phyloP scores from a whole-genome alignment of 2,888 invertebrate genomes.

The Trichogramma dendrolimi region DNA sequence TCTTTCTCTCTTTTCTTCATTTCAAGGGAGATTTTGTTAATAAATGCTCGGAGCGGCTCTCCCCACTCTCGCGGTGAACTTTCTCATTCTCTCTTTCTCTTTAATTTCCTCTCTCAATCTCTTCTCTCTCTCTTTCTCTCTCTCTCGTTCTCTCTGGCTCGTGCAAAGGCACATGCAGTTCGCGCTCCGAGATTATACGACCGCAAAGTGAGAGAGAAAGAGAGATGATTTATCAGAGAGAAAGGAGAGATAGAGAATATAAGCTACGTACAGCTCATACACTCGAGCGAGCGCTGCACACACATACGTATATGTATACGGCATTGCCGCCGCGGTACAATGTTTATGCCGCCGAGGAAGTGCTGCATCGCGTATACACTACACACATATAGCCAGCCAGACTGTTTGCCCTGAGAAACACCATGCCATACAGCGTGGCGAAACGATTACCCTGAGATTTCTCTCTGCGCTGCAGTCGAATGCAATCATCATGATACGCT shows the following conservation, averaged over 20 bases:
- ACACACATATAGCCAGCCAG: no score
- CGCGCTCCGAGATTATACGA: slow-evolving; percentile 21
- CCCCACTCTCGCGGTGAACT: slow-evolving; percentile 9
- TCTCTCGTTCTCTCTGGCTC: background rate
- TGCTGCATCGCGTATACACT: slow-evolving; percentile 10
- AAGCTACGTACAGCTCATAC: no score
- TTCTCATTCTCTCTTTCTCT: background rate
- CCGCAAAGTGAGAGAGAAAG: background rate
- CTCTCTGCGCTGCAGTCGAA: background rate
- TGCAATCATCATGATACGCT: slow-evolving; percentile 30
- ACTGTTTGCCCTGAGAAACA: slow-evolving; percentile 21
- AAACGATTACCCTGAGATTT: slow-evolving; percentile 26
- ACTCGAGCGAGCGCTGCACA: no score
- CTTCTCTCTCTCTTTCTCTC: no score
- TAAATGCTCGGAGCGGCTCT: slow-evolving; percentile 23
- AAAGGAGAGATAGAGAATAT: no score
- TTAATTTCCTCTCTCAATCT: background rate
- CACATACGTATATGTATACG: no score
- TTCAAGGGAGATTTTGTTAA: slow-evolving; percentile 30
- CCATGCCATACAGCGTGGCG: slow-evolving; percentile 23
- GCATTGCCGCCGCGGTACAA: background rate
- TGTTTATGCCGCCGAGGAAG: background rate
- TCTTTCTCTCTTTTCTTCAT: slow-evolving; percentile 24
- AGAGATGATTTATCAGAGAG: slow-evolving; percentile 26
- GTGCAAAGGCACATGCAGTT: slow-evolving; percentile 4